Evolutionary conservation across 2,797 vertebrate genomes (phyloP).

Genomic region (Chaetodon trifasciatus): DNA sequence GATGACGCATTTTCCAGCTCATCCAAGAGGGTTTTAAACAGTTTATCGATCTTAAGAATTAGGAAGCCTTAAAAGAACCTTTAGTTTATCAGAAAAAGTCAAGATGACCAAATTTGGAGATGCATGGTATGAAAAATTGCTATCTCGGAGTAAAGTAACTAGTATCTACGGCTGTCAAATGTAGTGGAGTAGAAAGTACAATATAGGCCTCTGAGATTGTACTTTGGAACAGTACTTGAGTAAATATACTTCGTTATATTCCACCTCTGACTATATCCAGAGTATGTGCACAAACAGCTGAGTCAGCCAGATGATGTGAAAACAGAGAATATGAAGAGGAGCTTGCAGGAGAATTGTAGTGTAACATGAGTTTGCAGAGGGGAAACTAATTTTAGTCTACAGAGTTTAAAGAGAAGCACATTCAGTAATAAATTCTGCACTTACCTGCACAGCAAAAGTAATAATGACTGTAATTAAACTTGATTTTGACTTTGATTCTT

Average conservation of each 20-base stretch:
- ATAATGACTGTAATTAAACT: not conserved
- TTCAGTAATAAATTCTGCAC: not conserved
- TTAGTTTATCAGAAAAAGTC: no score
- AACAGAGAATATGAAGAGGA: constrained; percentile 1
- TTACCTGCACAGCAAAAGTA: not conserved
- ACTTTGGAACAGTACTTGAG: no score
- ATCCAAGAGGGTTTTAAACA: no score
- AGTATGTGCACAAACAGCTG: constrained; percentile 8
- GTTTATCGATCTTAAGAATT: no score
- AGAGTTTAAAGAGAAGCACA: not conserved
- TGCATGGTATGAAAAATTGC: no score
- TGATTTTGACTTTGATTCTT: not conserved
- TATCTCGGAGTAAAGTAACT: no score
- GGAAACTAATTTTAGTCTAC: not conserved
- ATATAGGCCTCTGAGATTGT: no score
- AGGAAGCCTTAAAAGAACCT: no score
- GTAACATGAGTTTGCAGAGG: not conserved
- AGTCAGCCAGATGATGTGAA: not conserved
- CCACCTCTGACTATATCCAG: not conserved
- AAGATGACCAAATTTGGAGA: not conserved
- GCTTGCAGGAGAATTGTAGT: not conserved
- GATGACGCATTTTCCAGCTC: no score
- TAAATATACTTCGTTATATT: no score
- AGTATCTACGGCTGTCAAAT: no score
- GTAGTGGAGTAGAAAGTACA: no score